Conservation (phyloP, 2,888 invertebrate genomes). For the Vesta saturnalis region DNA sequence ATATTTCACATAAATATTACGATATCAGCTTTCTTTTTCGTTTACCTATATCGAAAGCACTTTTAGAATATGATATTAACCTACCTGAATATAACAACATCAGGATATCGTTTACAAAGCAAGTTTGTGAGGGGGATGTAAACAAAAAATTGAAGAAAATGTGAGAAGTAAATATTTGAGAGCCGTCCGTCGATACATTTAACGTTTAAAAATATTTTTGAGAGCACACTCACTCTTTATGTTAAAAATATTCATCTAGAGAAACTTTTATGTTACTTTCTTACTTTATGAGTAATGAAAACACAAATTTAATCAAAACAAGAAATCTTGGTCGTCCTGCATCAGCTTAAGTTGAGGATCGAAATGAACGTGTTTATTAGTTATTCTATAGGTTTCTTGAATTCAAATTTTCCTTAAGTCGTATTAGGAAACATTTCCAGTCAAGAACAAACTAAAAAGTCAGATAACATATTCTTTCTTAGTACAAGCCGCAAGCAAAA, state of each 20-base stretch:
- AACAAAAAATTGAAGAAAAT: conserved; percentile 50
- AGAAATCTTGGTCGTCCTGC: neutral
- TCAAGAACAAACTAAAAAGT: conserved; percentile 12
- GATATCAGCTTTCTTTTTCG: conserved; percentile 28
- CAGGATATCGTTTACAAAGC: conserved; percentile 48
- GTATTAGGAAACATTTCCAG: conserved; percentile 9
- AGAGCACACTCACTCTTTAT: neutral
- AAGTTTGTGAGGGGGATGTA: conserved; percentile 45
- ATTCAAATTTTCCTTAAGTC: conserved; percentile 10
- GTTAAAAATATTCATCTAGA: neutral
- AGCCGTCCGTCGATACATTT: conserved; percentile 44
- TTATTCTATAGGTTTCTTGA: neutral
- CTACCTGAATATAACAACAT: conserved; percentile 41
- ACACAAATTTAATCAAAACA: conserved; percentile 1
- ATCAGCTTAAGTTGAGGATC: neutral
- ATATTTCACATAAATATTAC: conserved; percentile 34
- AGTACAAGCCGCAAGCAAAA: neutral
- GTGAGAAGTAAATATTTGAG: conserved; percentile 45
- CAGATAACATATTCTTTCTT: neutral
- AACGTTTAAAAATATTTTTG: neutral
- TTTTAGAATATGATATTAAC: conserved; percentile 36
- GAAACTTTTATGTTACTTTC: neutral
- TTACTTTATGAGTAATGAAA: neutral
- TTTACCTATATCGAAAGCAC: conserved; percentile 17
- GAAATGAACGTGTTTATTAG: conserved; percentile 2